phyloP scores from a whole-genome alignment of 2,797 vertebrate species.

The Dendrocincla tyrannina region DNA sequence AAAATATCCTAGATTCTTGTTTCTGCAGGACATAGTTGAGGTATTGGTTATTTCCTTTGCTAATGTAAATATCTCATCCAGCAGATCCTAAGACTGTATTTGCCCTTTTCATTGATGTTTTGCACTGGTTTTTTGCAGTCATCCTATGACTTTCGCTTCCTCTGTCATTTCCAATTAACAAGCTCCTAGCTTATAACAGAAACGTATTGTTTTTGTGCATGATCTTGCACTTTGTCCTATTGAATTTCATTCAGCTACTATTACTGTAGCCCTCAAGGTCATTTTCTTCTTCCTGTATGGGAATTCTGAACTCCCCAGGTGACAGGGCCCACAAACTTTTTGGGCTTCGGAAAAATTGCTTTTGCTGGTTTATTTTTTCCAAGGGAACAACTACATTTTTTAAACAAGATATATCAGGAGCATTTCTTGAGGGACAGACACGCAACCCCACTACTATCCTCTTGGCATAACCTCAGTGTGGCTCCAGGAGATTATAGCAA shows the following conservation, averaged over 20 bases:
- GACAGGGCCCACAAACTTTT: background rate
- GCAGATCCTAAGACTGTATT: background rate
- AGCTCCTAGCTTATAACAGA: slow-evolving; percentile 38
- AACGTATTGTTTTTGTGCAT: slow-evolving; percentile 22
- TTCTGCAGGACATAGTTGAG: background rate
- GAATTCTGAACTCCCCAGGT: background rate
- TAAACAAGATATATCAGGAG: background rate
- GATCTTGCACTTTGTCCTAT: slow-evolving; percentile 55
- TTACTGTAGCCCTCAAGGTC: slow-evolving; percentile 45
- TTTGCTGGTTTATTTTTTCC: background rate
- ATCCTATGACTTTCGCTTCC: slow-evolving; percentile 8
- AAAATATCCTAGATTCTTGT: background rate
- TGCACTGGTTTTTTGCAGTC: background rate
- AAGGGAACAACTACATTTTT: background rate
- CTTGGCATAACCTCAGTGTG: background rate
- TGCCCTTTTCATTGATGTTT: background rate
- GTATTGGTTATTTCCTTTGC: background rate
- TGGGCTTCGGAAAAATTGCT: background rate
- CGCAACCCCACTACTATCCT: background rate
- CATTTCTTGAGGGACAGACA: background rate
- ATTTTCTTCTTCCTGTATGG: background rate
- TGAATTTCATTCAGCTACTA: slow-evolving; percentile 42
- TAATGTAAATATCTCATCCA: background rate
- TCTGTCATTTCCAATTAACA: slow-evolving; percentile 58
- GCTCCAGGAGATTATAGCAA: background rate